Conservation (phyloP, 2,888 invertebrate species). For the Pristionchus arcanus region DNA sequence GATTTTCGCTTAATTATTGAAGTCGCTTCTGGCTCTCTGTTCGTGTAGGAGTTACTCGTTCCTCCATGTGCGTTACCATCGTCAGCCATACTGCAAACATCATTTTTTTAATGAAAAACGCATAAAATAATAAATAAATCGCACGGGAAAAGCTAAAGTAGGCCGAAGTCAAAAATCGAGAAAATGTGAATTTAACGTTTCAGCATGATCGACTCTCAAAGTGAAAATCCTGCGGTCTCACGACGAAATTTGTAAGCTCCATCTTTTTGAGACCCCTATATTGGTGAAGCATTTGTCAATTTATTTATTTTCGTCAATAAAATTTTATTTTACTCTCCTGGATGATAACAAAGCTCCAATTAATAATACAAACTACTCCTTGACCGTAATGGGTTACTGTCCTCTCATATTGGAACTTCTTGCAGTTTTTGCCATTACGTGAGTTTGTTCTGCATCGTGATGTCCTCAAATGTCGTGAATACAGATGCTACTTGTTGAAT, state of each 20-base stretch:
- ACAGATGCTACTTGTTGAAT: conserved; percentile 88
- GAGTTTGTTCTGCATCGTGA: conserved; percentile 37
- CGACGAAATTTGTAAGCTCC: neutral
- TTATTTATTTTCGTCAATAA: neutral
- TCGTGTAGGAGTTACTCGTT: conserved; percentile 30
- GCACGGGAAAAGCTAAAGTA: neutral
- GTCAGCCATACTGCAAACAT: conserved; percentile 37
- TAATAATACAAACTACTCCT: neutral
- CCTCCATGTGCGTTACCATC: conserved; percentile 39
- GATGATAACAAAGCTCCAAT: neutral
- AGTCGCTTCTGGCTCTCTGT: neutral
- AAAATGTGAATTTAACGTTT: neutral
- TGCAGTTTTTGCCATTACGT: conserved; percentile 44
- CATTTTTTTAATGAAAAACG: neutral
- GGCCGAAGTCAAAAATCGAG: neutral
- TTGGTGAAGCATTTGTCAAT: neutral
- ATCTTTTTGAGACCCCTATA: neutral
- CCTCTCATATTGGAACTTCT: conserved; percentile 44
- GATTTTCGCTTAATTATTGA: conserved; percentile 18
- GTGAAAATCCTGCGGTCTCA: neutral
- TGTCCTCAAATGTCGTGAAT: conserved; percentile 13
- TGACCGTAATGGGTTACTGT: conserved; percentile 35
- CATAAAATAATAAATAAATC: neutral
- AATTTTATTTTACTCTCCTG: neutral
- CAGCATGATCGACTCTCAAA: neutral